Percentiles rank a stretch among this genome's conserved stretches.
phyloP scores from a whole-genome alignment of 2,797 vertebrate species.

The Urosaurus nigricauda region DNA sequence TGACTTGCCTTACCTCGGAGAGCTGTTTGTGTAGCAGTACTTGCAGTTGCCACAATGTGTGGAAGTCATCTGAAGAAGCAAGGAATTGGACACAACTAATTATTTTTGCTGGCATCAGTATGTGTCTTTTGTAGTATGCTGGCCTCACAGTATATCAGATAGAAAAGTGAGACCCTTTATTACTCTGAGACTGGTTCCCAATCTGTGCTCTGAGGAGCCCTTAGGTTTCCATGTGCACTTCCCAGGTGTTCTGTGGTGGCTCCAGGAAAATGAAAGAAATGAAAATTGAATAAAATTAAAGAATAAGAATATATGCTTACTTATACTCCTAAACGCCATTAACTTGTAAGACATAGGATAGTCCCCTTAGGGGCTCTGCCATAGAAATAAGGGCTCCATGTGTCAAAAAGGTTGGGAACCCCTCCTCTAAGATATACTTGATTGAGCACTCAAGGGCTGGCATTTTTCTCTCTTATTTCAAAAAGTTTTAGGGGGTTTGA shows the following conservation, averaged over 20 bases:
- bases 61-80: not conserved
- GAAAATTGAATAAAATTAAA: no score
- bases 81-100: not conserved
- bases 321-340: no score
- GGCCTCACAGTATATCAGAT: not conserved
- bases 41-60: not conserved
- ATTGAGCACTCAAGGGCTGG: not conserved
- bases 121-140: not conserved
- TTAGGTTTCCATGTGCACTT: no score
- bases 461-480: not conserved
- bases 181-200: no score
- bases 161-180: not conserved
- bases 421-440: not conserved
- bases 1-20: conserved; percentile 29
- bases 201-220: no score
- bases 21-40: not conserved
- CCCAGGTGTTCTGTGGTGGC: no score
- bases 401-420: no score
- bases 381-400: no score
- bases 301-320: no score
- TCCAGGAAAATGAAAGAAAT: no score
- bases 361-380: no score
- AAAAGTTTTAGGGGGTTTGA: not conserved
- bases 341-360: no score
- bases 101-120: not conserved